Conservation (phyloP, 2,113 vertebrate genomes). For the Ifrita kowaldi region DNA sequence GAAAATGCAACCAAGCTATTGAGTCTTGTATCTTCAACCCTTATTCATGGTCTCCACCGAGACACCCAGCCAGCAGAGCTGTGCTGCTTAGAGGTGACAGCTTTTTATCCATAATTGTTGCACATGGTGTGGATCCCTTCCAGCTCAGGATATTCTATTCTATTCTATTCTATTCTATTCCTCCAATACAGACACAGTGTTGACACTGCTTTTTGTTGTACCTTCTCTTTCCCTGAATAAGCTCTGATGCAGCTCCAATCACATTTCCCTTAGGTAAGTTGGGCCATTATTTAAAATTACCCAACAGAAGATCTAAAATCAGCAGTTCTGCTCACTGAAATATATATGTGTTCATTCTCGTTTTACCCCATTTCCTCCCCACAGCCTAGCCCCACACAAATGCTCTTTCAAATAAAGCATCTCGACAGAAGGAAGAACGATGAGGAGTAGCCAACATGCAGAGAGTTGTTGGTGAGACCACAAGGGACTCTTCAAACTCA, state of each 20-base stretch:
- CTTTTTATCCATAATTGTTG: background rate
- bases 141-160: background rate
- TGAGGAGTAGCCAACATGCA: background rate
- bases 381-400: background rate
- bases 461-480: background rate
- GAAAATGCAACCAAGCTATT: background rate
- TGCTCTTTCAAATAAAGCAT: background rate
- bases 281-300: background rate
- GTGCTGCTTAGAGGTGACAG: background rate
- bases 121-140: background rate
- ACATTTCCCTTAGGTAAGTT: background rate
- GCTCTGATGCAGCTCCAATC: background rate
- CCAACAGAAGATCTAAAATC: background rate
- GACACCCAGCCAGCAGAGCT: background rate
- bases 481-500: background rate
- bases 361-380: background rate
- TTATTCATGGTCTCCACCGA: rapidly evolving
- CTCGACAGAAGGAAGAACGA: rapidly evolving
- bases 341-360: background rate
- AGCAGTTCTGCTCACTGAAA: background rate
- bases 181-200: background rate
- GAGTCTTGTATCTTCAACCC: background rate
- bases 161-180: background rate
- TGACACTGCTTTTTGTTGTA: background rate
- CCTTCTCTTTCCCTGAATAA: background rate